Evolutionary conservation across 2,797 vertebrate genomes (phyloP).

Genomic region (Nannoperca australis): DNA sequence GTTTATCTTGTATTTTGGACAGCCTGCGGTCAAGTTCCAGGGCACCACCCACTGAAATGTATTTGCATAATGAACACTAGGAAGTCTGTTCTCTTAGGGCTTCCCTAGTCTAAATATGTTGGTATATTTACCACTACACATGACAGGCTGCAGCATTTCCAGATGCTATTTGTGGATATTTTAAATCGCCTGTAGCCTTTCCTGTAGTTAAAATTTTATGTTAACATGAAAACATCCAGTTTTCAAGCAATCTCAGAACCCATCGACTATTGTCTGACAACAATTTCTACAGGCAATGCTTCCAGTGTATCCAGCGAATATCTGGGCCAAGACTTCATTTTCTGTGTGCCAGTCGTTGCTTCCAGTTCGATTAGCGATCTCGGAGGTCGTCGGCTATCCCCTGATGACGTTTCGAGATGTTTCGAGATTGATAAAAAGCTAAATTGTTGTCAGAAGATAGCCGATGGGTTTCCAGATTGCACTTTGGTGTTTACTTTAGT

Average conservation of each 20-base stretch:
- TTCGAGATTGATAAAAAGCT: too few species aligned
- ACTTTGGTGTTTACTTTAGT: background rate
- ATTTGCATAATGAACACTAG: constrained; percentile 66
- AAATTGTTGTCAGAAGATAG: too few species aligned
- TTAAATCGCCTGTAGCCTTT: constrained; percentile 30
- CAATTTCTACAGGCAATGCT: too few species aligned
- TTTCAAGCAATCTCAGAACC: too few species aligned
- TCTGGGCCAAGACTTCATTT: too few species aligned
- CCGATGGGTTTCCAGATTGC: too few species aligned
- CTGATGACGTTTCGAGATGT: too few species aligned
- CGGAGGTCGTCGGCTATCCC: too few species aligned
- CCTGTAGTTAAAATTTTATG: background rate
- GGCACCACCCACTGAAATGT: constrained; percentile 42
- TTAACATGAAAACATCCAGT: constrained; percentile 1
- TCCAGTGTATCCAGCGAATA: too few species aligned
- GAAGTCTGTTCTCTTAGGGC: constrained; percentile 53
- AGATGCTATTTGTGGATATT: constrained; percentile 34
- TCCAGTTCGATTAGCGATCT: too few species aligned
- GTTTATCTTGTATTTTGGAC: constrained; percentile 53
- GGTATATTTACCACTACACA: constrained; percentile 33
- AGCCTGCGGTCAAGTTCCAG: constrained; percentile 40
- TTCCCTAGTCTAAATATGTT: constrained; percentile 51
- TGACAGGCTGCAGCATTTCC: constrained; percentile 30
- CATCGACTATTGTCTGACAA: too few species aligned
- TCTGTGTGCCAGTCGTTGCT: too few species aligned